Conservation (phyloP, 2,113 vertebrate genomes). For the Copsychus sechellarum region DNA sequence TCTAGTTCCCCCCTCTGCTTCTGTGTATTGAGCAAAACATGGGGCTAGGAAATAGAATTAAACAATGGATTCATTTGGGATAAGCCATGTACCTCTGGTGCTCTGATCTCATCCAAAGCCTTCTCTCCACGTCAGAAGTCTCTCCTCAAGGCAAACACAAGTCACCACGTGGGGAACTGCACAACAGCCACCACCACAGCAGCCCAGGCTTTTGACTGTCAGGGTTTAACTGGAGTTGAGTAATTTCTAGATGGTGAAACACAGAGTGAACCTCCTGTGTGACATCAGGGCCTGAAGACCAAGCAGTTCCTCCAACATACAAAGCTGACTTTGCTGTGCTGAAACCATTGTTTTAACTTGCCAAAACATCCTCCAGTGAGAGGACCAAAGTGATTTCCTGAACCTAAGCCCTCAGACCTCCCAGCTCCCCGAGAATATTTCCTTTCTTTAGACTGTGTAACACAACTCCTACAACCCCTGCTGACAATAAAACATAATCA, state of each 20-base stretch:
- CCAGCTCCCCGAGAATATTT: not conserved
- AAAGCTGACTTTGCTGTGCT: not conserved
- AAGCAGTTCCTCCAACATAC: not conserved
- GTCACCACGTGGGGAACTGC: not conserved
- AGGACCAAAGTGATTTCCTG: not conserved
- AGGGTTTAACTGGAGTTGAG: not conserved
- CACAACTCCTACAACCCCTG: not conserved
- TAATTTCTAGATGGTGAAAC: not conserved
- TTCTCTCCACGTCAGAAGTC: not conserved
- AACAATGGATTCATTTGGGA: not conserved
- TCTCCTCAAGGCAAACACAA: not conserved
- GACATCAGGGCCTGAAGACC: not conserved
- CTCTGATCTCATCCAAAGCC: not conserved
- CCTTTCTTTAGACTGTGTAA: not conserved
- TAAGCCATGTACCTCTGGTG: not conserved
- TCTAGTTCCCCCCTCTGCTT: not conserved
- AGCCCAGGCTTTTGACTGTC: not conserved
- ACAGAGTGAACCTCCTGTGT: fast-evolving
- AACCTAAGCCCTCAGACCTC: not conserved
- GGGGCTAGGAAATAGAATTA: not conserved
- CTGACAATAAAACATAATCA: not conserved
- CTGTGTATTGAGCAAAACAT: not conserved
- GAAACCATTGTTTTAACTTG: not conserved
- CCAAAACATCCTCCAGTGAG: not conserved
- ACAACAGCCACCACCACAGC: not conserved